phyloP scores from a whole-genome alignment of 2,797 vertebrate species.

The Microhierax caerulescens region DNA sequence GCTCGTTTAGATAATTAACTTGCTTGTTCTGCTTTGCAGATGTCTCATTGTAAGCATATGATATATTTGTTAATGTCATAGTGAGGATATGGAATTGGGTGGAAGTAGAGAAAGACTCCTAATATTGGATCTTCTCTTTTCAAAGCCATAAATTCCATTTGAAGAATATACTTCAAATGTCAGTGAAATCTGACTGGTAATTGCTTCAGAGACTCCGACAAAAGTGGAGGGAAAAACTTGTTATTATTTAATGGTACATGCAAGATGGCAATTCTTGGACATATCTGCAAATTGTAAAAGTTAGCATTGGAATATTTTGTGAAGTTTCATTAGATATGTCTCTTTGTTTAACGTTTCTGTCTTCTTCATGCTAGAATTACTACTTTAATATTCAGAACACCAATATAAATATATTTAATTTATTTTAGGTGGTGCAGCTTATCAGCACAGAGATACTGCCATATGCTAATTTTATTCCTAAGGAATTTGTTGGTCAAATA shows the following conservation, averaged over 20 bases:
- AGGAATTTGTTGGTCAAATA: conserved; percentile 97
- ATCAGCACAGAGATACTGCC: conserved; percentile 98
- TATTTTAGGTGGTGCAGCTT: conserved; percentile 92
- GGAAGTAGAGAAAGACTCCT: background rate
- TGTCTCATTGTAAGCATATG: background rate
- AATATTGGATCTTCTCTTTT: background rate
- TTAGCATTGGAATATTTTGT: background rate
- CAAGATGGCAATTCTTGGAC: background rate
- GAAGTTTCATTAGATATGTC: background rate
- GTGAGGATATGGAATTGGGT: background rate
- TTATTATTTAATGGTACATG: background rate
- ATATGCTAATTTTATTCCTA: conserved; percentile 98
- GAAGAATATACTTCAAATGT: background rate
- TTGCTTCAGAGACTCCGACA: background rate
- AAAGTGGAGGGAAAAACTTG: fast-evolving
- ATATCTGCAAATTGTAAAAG: background rate
- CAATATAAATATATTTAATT: conserved; percentile 20
- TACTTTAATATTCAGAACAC: background rate
- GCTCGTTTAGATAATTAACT: background rate
- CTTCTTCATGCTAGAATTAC: background rate
- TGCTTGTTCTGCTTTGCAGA: background rate
- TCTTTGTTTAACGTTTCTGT: background rate
- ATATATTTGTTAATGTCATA: background rate
- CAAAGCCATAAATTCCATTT: background rate
- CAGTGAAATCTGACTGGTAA: background rate